A percentile compares a stretch with the other conserved stretches of the same genome.
These are phyloP conservation scores for Leptoteleia sp. DNA, from an alignment of 1,140 invertebrate genomes.

Conservation along the genomic window DNA sequence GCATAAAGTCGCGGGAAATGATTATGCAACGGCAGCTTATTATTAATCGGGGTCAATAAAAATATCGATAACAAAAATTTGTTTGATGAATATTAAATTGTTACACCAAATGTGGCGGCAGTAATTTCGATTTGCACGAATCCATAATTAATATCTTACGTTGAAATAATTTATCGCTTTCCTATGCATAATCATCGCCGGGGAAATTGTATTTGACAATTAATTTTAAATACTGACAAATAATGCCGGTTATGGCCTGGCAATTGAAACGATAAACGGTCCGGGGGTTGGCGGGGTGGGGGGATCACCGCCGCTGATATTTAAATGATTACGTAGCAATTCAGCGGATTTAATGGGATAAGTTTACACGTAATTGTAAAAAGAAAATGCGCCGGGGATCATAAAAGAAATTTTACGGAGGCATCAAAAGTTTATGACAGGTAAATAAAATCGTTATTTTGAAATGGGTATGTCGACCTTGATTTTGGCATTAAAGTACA, in stretches of 20 bases:
- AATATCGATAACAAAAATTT: too few species aligned
- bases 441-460: constrained; percentile 52
- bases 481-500: constrained; percentile 47
- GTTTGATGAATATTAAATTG: neutral
- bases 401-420: constrained; percentile 44
- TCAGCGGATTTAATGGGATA: constrained; percentile 8
- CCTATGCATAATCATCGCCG: neutral
- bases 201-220: neutral
- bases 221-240: neutral
- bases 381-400: constrained; percentile 5
- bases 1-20: too few species aligned
- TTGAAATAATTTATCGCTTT: neutral
- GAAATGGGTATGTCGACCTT: constrained; percentile 46
- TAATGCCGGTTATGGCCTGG: too few species aligned
- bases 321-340: too few species aligned
- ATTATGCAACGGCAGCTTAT: too few species aligned
- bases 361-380: constrained; percentile 39
- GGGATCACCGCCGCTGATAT: too few species aligned
- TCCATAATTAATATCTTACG: neutral
- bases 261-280: too few species aligned
- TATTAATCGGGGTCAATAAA: too few species aligned
- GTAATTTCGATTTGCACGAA: neutral
- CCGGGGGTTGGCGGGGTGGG: too few species aligned
- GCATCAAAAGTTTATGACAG: constrained; percentile 58
- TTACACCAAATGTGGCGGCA: neutral